These are phyloP conservation scores for Notothenia rossii DNA, from an alignment of 2,113 vertebrate species.

Conservation along the genomic window DNA sequence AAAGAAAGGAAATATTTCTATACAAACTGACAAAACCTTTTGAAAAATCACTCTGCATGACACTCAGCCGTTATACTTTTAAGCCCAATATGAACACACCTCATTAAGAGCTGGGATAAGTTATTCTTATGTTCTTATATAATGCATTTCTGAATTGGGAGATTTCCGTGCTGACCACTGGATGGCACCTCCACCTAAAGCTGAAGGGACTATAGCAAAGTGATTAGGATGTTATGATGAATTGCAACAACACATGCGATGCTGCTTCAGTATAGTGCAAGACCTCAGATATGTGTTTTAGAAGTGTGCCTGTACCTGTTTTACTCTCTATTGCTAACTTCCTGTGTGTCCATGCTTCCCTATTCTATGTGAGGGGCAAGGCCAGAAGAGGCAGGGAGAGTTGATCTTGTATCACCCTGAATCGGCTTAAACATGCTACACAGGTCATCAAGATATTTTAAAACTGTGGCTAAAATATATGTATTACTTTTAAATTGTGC, in stretches of 20 bases:
- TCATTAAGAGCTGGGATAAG: background rate
- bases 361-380: background rate
- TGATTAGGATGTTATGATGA: background rate
- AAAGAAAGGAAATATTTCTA: background rate
- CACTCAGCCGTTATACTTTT: background rate
- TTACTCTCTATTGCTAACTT: background rate
- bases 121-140: conserved; percentile 10
- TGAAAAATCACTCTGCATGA: background rate
- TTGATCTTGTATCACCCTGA: background rate
- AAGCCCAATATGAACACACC: background rate
- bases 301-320: background rate
- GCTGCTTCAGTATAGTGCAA: background rate
- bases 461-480: background rate
- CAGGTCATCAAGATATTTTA: background rate
- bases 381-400: background rate
- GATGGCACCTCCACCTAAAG: conserved; percentile 33
- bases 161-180: conserved; percentile 29
- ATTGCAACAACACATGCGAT: background rate
- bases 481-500: background rate
- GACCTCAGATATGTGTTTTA: background rate
- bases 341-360: background rate
- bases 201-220: background rate
- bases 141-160: conserved; percentile 2
- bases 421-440: background rate
- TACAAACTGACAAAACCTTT: background rate